Evolutionary conservation across 2,113 vertebrate species (phyloP).

Genomic region (Carassius gibelio): DNA sequence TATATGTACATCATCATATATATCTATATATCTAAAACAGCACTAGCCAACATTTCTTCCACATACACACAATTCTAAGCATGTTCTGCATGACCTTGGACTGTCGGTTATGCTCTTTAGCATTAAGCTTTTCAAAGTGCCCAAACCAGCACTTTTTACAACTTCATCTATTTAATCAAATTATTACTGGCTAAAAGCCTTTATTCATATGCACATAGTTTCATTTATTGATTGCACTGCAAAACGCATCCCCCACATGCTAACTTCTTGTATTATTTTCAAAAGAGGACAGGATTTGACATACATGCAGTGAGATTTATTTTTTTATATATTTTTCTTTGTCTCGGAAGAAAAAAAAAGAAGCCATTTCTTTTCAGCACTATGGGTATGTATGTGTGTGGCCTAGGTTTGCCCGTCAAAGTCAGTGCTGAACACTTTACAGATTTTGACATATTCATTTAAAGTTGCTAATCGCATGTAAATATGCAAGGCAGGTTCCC

Average conservation of each 20-base stretch:
- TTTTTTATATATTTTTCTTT: neutral
- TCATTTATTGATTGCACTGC: constrained; percentile 45
- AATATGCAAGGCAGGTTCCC: constrained; percentile 78
- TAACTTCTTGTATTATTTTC: constrained; percentile 6
- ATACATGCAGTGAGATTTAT: neutral
- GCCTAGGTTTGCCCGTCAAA: constrained; percentile 36
- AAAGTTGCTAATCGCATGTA: constrained; percentile 80
- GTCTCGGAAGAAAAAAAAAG: neutral
- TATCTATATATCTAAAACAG: neutral
- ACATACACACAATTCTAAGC: constrained; percentile 42
- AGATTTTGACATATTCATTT: constrained; percentile 77
- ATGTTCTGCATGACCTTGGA: constrained; percentile 54
- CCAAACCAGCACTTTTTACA: constrained; percentile 55
- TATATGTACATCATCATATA: neutral
- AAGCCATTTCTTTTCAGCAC: neutral
- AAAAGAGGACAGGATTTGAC: neutral
- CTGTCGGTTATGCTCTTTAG: constrained; percentile 48
- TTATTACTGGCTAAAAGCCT: constrained; percentile 45
- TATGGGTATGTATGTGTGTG: neutral
- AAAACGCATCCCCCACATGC: constrained; percentile 26
- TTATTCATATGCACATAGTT: constrained; percentile 45
- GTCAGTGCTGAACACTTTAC: constrained; percentile 65
- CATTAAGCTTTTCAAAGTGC: constrained; percentile 53
- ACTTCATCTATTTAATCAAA: constrained; percentile 58
- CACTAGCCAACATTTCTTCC: constrained; percentile 15